Evolutionary conservation across 2,888 invertebrate genomes (phyloP), one percentile per base, ranked within the genome.

Genomic region (Synergus umbraculus): DNA sequence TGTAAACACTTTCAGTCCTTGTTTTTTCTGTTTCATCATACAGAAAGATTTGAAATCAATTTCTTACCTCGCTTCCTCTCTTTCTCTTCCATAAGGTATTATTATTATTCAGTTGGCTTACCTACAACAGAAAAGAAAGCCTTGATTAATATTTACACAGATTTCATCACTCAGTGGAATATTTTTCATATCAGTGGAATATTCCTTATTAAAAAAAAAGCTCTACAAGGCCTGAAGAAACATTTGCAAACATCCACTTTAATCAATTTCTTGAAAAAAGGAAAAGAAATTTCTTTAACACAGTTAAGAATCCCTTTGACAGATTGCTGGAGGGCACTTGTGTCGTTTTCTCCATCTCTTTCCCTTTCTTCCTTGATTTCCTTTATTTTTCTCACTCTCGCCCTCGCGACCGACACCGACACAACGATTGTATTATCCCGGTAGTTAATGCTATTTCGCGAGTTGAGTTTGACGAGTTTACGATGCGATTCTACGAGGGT

Each of bases 401-500:
- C 81, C 78, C 79, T 82, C 69, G 78, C 78, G 80, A 82, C 80
- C 82, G 82, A 83, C 84, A 83, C 82, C 83, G 80, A 83, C 86
- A 84, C 87, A 86, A 90, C 89, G 90, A 91, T 91, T 91, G 90
- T 90, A 91, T 91, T 91, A 91, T 91, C 90, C 88, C 87, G 88
- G 89, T 91, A 90, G 91, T 90, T 91, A 90, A 90, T 91, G 90
- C 90, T 90, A 90, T 91, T 90, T 90, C 89, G 90, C 89, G 89
- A 89, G 89, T 87, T 87, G 87, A 89, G 90, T 91, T 91, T 91
- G 91, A 91, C 91, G 91, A 91, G 91, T 91, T 91, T 91, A 91
- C 91, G 91, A 91, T 78, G 87, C 85, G 88, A 88, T 88, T 88
- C 88, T 88, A 87, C 87, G 87, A 88, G 86, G 88, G 85, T 88